phyloP scores from a whole-genome alignment of 2,113 vertebrate genomes.

The Circaetus cinerascens region DNA sequence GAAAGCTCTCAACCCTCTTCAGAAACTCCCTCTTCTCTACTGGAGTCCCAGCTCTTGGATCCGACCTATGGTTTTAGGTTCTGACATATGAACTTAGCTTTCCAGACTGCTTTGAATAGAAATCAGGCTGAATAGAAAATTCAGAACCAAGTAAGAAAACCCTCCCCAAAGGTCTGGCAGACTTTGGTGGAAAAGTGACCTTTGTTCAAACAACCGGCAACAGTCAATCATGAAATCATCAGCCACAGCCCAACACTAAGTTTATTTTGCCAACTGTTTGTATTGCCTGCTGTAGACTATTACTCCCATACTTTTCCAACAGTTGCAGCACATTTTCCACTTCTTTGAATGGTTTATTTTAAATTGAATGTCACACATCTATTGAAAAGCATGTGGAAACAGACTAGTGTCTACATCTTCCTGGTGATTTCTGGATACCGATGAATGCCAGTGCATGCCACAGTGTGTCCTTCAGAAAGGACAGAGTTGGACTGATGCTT shows the following conservation, averaged over 20 bases:
- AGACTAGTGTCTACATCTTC: not conserved
- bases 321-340: not conserved
- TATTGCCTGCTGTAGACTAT: not conserved
- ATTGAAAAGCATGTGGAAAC: not conserved
- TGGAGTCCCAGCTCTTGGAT: not conserved
- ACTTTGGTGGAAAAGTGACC: not conserved
- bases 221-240: not conserved
- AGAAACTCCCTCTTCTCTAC: not conserved
- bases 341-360: not conserved
- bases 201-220: not conserved
- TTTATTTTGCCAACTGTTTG: not conserved
- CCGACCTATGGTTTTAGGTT: not conserved
- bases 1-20: not conserved
- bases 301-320: not conserved
- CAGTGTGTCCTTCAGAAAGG: not conserved
- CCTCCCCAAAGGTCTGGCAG: not conserved
- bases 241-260: not conserved
- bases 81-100: not conserved
- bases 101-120: not conserved
- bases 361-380: not conserved
- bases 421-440: not conserved
- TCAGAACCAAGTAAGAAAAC: not conserved
- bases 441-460: not conserved
- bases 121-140: not conserved
- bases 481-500: not conserved